Conservation (phyloP, 1,140 invertebrate species). For the Eufriesea mexicana region DNA sequence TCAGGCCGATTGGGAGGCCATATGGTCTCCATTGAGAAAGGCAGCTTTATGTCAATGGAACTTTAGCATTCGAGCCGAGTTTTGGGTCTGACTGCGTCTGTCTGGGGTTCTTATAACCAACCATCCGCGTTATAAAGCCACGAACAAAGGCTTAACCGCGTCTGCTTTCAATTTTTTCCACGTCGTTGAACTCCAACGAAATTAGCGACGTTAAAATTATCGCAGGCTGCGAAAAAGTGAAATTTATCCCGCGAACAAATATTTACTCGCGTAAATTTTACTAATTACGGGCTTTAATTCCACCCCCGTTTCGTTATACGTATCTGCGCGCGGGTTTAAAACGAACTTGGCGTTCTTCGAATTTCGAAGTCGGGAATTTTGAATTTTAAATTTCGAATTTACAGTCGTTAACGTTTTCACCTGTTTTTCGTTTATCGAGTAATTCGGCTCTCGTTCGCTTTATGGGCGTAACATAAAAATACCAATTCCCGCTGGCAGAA, state of each 20-base stretch:
- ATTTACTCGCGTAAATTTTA: too few species aligned
- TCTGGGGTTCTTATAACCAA: too few species aligned
- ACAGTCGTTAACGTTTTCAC: neutral
- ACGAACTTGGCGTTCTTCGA: neutral
- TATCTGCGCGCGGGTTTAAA: neutral
- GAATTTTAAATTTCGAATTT: neutral
- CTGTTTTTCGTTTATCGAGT: slow-evolving; percentile 10
- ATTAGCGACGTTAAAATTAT: neutral
- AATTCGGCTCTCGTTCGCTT: neutral
- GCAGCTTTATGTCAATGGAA: too few species aligned
- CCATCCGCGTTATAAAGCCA: too few species aligned
- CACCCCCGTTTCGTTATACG: neutral
- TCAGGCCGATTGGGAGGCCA: too few species aligned
- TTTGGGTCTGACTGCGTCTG: too few species aligned
- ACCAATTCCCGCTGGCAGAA: neutral
- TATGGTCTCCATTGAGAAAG: too few species aligned
- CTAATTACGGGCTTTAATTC: neutral
- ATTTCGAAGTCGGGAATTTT: neutral
- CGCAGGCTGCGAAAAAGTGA: too few species aligned
- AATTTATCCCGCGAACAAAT: too few species aligned
- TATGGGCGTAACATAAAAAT: slow-evolving; percentile 23
- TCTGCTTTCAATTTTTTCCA: neutral
- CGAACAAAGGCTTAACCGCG: too few species aligned
- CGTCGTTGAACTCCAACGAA: neutral
- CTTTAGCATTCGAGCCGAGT: too few species aligned